Conservation (phyloP, 2,888 invertebrate genomes). For the Eupithecia pulchellata region DNA sequence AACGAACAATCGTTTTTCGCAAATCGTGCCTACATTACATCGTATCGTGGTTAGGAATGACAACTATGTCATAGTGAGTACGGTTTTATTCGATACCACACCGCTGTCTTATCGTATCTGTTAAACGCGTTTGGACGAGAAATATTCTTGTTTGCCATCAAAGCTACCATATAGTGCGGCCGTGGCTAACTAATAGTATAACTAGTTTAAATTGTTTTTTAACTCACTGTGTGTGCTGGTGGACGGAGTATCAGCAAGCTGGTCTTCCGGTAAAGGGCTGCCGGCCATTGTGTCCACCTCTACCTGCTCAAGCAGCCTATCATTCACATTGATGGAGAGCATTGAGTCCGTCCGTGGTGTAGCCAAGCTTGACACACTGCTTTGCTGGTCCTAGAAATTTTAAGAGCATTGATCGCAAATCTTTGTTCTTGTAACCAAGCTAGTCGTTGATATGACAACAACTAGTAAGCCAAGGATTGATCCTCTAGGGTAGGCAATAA, state of each 20-base stretch:
- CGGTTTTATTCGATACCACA: too few species aligned
- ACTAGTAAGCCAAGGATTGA: too few species aligned
- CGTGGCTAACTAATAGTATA: neutral
- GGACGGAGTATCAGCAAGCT: slow-evolving; percentile 51
- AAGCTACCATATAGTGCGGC: neutral
- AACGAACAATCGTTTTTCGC: too few species aligned
- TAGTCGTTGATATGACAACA: too few species aligned
- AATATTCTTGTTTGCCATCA: neutral
- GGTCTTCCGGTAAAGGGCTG: slow-evolving; percentile 50
- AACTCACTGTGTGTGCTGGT: slow-evolving; percentile 65
- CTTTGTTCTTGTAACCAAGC: too few species aligned
- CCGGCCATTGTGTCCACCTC: slow-evolving; percentile 55
- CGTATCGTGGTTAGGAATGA: too few species aligned
- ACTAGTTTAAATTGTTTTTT: neutral
- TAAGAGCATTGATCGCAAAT: neutral
- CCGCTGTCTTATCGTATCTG: too few species aligned
- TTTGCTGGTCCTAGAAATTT: slow-evolving; percentile 47
- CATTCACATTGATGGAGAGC: slow-evolving; percentile 58
- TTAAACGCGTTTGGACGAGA: too few species aligned
- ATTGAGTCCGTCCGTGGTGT: slow-evolving; percentile 62
- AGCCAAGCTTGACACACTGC: slow-evolving; percentile 60
- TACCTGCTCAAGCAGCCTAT: slow-evolving; percentile 46
- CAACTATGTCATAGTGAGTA: too few species aligned
- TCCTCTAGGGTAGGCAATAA: too few species aligned
- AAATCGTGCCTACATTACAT: too few species aligned